Evolutionary conservation across 1,140 invertebrate genomes (phyloP), one percentile per base, ranked within the genome.

Genomic region (Eufriesea mexicana): DNA sequence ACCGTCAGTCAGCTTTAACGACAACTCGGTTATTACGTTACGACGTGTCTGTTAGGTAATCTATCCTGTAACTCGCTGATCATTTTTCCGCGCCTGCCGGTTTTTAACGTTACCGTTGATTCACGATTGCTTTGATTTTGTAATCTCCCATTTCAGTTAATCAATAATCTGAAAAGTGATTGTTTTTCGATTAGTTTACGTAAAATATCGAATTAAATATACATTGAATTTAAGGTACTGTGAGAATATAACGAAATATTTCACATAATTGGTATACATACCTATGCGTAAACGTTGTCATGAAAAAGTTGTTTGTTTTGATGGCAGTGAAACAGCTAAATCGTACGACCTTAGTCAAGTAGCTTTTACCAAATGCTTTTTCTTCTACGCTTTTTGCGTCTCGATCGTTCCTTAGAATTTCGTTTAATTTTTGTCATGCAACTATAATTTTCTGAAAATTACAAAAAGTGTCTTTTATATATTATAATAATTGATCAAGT

Each of bases 271-370:
- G 28, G 42, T 54, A 35, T 12, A 25, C 16, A 7, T 28, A 28
- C 49, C 2, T 49, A 16, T 0, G 18, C 20, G 28, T 0, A n/a
- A 49, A 35, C 12, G 20, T 42, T 18, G 25, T 20, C 45, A 67
- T 57, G 75, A 83, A 78, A 83, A 78, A 83, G n/a, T 67, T 87
- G 85, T 87, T 91, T 91, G 85, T 91, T 91, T 86, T 89, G 84
- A 87, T 84, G 84, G 75, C 35, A 25, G n/a, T 51, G 64, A 59
- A 47, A 47, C n/a, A 16, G 16, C n/a, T 42, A 75, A 47, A 45
- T n/a, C 47, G n/a, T 8, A 25, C 35, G 75, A 68, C 64, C 57
- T 49, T 35, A 18, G 35, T 0, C 54, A 14, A 47, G 45, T 35
- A 71, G 25, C 47, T 78, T 70, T 68, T 47, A 70, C 47, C 61